Evolutionary conservation across 1,140 invertebrate genomes (phyloP).

Genomic region (Platyura marginata): DNA sequence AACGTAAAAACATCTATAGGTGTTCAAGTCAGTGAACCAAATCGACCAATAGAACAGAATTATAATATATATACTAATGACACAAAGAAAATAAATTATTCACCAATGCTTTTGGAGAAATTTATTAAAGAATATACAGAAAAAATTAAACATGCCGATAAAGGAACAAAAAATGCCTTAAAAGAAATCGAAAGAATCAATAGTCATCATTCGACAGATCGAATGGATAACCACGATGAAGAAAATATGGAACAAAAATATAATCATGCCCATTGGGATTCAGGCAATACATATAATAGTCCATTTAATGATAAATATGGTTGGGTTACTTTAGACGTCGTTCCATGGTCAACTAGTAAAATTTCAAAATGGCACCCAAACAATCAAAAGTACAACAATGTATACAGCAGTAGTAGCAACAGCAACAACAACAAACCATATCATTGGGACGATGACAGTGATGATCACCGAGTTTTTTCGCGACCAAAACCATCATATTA

Average conservation of each 20-base stretch:
- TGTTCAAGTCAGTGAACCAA: not conserved
- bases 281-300: conserved; percentile 31
- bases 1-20: not conserved
- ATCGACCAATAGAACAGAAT: conserved; percentile 4
- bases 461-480: conserved; percentile 11
- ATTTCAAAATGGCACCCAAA: conserved; percentile 60
- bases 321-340: conserved; percentile 56
- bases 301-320: conserved; percentile 47
- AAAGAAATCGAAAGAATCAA: conserved; percentile 25
- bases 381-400: not conserved
- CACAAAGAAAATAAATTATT: conserved; percentile 17
- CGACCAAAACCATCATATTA: conserved; percentile 18
- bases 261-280: conserved; percentile 10
- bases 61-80: conserved; percentile 19
- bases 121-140: conserved; percentile 35
- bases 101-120: conserved; percentile 32
- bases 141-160: conserved; percentile 32
- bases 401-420: not conserved
- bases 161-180: conserved; percentile 24
- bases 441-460: not conserved
- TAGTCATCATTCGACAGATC: conserved; percentile 15
- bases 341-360: conserved; percentile 61
- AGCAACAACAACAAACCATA: not conserved
- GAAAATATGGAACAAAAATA: conserved; percentile 21
- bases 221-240: conserved; percentile 28